Base-by-base conservation (phyloP, 2,888 invertebrate genomes). In the Brenthis daphne region DNA sequence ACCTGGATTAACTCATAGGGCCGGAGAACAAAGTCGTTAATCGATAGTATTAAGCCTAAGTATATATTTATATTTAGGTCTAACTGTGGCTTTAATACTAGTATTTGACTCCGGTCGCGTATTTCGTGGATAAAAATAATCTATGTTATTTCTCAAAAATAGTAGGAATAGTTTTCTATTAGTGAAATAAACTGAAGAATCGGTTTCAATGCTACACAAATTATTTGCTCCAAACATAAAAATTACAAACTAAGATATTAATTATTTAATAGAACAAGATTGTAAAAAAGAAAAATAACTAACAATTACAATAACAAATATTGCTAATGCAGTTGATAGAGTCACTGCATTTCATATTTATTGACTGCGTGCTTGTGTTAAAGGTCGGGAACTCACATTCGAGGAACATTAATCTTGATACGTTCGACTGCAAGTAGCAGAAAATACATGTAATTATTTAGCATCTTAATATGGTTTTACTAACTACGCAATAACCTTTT, bases 371-470 rank as follows among this genome's bases (percentile, higher is more conserved):
- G 68, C 57, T 37, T 57, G 60, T 60, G 60, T 56, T 73, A 74
- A 74, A 74, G 74, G 74, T 73, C 74, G 71, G 64, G 66, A 48
- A 65, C 64, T 69, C 68, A 64, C 70, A 71, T 57, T 66, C 66
- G 57, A 67, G 47, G 20, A 65, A 58, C 74, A 74, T 74, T 74
- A 74, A 73, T 74, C 74, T 71, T 72, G 65, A 58, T 64, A 71
- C 69, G 57, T 67, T 64, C 70, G 61, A 67, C 70, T 69, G 70
- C 73, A 71, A 73, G 69, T 73, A 74, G 73, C 74, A 73, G 73
- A 74, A 73, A 74, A 74, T 73, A 66, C 64, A 73, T 60, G 69
- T 73, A 73, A 71, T 73, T 74, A 71, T 63, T 69, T 71, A 65
- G 68, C 70, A 68, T 74, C 67, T 69, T 73, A 71, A 70, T 72